A percentile compares a stretch with the other conserved stretches of the same genome.
Evolutionary conservation across 2,888 invertebrate genomes (phyloP).

Genomic region (Chironomus tentans): DNA sequence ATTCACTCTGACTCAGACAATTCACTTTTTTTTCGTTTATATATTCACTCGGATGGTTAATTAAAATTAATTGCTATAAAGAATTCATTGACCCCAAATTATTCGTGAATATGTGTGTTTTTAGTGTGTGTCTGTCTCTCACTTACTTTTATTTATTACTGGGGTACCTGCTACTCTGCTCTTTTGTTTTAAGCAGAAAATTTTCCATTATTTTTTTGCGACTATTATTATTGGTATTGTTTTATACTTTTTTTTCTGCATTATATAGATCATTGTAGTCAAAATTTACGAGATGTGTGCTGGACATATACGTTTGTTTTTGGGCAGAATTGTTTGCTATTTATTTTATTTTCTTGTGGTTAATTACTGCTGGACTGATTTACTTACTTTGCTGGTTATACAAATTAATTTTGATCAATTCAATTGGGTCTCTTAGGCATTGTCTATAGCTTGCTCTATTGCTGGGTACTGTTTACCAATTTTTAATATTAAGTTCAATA

Average conservation of each 20-base stretch:
- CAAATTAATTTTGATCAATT: too few species aligned
- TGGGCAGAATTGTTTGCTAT: too few species aligned
- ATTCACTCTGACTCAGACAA: conserved; percentile 4
- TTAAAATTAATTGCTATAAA: conserved; percentile 27
- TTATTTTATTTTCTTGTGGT: too few species aligned
- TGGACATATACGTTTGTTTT: too few species aligned
- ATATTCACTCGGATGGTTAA: conserved; percentile 13
- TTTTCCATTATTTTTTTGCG: background rate
- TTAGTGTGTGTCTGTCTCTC: background rate
- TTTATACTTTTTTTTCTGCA: background rate
- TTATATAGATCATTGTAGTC: too few species aligned
- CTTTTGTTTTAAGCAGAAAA: conserved; percentile 5
- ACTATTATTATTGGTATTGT: background rate
- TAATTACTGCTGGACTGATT: too few species aligned
- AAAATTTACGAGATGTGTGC: too few species aligned
- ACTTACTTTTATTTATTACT: background rate
- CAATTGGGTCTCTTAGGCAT: too few species aligned
- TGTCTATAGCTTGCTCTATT: too few species aligned
- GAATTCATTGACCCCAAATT: conserved; percentile 25
- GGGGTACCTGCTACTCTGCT: background rate
- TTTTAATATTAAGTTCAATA: too few species aligned
- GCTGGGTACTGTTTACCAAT: too few species aligned
- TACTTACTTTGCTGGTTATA: too few species aligned
- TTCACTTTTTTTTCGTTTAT: conserved; percentile 9
- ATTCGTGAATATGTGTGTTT: background rate